A percentile compares a stretch with the other conserved stretches of the same genome.
Evolutionary conservation across 2,113 vertebrate species (phyloP).

Genomic region (Entomyzon cyanotis): DNA sequence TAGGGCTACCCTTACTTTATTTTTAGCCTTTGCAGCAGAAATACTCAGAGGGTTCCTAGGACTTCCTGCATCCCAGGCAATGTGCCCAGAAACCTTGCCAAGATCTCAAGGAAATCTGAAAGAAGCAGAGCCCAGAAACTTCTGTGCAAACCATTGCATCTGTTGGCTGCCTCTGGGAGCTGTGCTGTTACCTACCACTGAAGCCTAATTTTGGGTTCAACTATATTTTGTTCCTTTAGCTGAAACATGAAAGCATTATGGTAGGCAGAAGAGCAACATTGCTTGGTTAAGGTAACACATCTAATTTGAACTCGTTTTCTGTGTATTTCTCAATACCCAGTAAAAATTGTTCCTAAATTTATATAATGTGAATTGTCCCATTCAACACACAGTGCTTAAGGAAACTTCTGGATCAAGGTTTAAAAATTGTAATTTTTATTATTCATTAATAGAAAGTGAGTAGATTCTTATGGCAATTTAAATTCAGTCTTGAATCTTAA

Average conservation of each 20-base stretch:
- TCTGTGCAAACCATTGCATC: not conserved
- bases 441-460: not conserved
- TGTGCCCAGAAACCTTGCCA: not conserved
- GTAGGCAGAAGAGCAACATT: not conserved
- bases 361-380: not conserved
- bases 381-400: not conserved
- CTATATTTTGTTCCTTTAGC: not conserved
- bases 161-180: not conserved
- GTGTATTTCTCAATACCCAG: not conserved
- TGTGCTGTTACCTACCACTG: not conserved
- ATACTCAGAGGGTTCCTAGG: not conserved
- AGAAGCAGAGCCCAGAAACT: not conserved
- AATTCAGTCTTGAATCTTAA: not conserved
- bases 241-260: not conserved
- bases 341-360: not conserved
- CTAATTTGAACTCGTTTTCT: not conserved
- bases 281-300: not conserved
- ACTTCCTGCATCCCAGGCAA: not conserved
- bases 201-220: not conserved
- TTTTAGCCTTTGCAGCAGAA: not conserved
- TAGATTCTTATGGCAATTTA: not conserved
- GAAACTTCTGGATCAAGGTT: not conserved
- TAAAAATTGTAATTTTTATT: not conserved
- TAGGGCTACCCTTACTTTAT: not conserved
- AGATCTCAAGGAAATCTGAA: not conserved